Base-by-base conservation (phyloP, 1,140 invertebrate species). In the Ganaspis sp. region DNA sequence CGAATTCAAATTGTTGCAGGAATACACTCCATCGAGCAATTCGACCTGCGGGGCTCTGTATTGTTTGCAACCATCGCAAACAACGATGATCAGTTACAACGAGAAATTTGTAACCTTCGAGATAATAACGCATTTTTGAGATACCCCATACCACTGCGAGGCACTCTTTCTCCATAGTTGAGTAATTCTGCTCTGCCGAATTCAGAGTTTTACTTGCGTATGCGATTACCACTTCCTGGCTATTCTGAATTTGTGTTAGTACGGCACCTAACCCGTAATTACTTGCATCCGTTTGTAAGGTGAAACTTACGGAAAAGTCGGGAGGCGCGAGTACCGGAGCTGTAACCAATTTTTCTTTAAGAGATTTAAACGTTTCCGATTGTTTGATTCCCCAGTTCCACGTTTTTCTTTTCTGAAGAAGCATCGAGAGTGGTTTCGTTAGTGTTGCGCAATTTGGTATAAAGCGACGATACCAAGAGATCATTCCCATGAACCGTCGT, bases 381-480 rank as follows among this genome's bases (percentile, higher is more conserved):
- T 83, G 83, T 34, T 82, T 74, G 3, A 64, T 37, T 37, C 15
- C 74, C 87, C 86, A 89, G 3, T 42, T n/a, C 69, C 81, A 83
- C 11, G 17, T 45, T 5, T 23, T 69, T 15, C 79, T 76, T 49
- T 86, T 81, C 40, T 75, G 38, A 12, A 69, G 38, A 26, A 71
- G 40, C 11, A 17, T 69, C 12, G 77, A 84, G 9, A 91, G 58
- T 3, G 91, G 90, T 23, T 80, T 72, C 29, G 90, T 82, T 4
- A 89, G 70, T 4, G 82, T 75, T 0, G 91, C 81, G 76, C 92
- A 93, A 80, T 92, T 82, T n/a, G 82, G 82, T 34, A 92, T 85
- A 74, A 92, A 93, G 9, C 83, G 69, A 11, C 87, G 72, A 78
- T 91, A 91, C 79, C 45, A 53, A 4, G 45, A 53, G 45, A n/a